Conservation (phyloP, 2,888 invertebrate species). For the Uloborus plumipes region DNA sequence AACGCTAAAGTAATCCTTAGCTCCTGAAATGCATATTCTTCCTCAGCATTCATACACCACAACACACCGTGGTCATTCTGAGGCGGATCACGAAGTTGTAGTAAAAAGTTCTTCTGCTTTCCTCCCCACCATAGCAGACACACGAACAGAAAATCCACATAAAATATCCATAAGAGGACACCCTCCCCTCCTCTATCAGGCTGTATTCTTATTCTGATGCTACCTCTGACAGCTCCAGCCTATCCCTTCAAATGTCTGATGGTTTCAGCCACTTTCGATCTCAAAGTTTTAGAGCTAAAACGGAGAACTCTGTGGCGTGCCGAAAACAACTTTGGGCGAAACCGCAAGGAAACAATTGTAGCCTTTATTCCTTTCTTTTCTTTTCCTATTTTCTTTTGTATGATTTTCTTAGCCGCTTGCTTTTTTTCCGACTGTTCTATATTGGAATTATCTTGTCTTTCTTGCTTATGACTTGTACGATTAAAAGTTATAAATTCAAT, state of each 20-base stretch:
- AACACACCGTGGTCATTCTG: background rate
- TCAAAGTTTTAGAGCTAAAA: slow-evolving; percentile 35
- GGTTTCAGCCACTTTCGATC: slow-evolving; percentile 45
- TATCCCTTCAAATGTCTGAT: slow-evolving; percentile 28
- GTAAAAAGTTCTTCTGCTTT: slow-evolving; percentile 32
- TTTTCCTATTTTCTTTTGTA: background rate
- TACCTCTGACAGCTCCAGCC: background rate
- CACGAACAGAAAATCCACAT: slow-evolving; percentile 25
- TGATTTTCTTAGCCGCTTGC: too few species aligned
- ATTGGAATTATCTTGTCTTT: too few species aligned
- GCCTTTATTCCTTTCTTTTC: slow-evolving; percentile 3
- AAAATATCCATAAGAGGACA: slow-evolving; percentile 41
- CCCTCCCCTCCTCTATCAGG: slow-evolving; percentile 9
- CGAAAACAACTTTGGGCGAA: slow-evolving; percentile 36
- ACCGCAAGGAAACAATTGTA: slow-evolving; percentile 40
- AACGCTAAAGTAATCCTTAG: too few species aligned
- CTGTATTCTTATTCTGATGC: slow-evolving; percentile 10
- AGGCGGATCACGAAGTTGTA: slow-evolving; percentile 33
- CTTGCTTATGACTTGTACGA: too few species aligned
- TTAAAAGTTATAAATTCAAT: too few species aligned
- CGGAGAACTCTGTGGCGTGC: slow-evolving; percentile 16
- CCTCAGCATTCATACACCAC: background rate
- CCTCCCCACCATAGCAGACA: slow-evolving; percentile 3
- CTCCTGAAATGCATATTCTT: background rate
- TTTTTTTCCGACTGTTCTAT: too few species aligned